Conservation (phyloP, 1,140 invertebrate species). For the Drosophila auraria region DNA sequence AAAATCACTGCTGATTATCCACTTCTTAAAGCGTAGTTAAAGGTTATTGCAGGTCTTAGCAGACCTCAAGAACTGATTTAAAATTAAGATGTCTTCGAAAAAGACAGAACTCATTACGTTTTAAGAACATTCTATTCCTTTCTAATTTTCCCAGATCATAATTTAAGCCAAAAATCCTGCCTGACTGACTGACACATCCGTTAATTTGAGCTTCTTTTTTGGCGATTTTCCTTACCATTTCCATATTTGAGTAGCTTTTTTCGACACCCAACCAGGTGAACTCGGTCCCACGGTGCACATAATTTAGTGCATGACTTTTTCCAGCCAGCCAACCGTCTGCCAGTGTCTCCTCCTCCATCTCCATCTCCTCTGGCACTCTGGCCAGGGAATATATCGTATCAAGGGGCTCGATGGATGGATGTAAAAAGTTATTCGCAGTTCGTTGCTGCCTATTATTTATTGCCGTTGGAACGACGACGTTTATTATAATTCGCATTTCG, state of each 20-base stretch:
- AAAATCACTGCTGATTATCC: no score
- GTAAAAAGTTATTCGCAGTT: conserved; percentile 73
- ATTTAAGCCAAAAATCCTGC: background rate
- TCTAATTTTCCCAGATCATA: conserved; percentile 24
- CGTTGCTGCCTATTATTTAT: conserved; percentile 77
- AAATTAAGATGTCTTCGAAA: background rate
- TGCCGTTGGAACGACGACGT: conserved; percentile 79
- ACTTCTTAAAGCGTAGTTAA: background rate
- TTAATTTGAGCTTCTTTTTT: conserved; percentile 13
- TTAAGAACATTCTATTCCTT: conserved; percentile 15
- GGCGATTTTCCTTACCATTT: background rate
- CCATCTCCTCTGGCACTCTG: conserved; percentile 17
- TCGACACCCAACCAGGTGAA: background rate
- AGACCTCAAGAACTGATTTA: background rate
- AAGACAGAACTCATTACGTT: conserved; percentile 13
- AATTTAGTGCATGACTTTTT: conserved; percentile 73
- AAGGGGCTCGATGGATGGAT: conserved; percentile 54
- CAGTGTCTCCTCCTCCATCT: conserved; percentile 12
- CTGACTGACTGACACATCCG: conserved; percentile 4
- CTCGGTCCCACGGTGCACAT: conserved; percentile 58
- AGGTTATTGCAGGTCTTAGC: background rate
- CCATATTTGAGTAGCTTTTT: background rate
- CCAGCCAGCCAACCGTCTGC: conserved; percentile 31
- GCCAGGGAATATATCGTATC: conserved; percentile 34
- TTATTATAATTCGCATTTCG: conserved; percentile 81